Evolutionary conservation across 2,888 invertebrate genomes (phyloP).

Genomic region (Mamestra brassicae): DNA sequence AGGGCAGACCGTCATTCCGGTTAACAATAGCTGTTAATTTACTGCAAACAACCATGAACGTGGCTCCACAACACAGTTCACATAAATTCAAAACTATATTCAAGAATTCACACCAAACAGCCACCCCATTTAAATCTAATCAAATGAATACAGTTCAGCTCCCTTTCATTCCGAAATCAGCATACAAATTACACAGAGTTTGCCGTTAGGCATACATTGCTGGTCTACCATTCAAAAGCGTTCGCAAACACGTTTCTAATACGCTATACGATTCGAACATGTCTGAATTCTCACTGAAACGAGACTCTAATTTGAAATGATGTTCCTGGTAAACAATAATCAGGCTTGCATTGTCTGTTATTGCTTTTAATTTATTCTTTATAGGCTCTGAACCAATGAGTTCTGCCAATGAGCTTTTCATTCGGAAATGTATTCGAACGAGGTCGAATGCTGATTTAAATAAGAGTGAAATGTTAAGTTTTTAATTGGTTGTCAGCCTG

Average conservation of each 20-base stretch:
- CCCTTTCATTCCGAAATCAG: slow-evolving; percentile 45
- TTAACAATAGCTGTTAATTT: slow-evolving; percentile 25
- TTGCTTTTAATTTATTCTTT: slow-evolving; percentile 46
- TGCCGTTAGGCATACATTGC: slow-evolving; percentile 44
- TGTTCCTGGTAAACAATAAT: slow-evolving; percentile 57
- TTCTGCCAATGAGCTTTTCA: slow-evolving; percentile 43
- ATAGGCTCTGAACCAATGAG: slow-evolving; percentile 26
- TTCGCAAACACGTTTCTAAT: slow-evolving; percentile 33
- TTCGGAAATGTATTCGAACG: slow-evolving; percentile 44
- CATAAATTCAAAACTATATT: slow-evolving; percentile 30
- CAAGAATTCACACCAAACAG: slow-evolving; percentile 34
- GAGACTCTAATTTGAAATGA: slow-evolving; percentile 53
- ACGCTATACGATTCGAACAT: slow-evolving; percentile 37
- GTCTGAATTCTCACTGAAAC: slow-evolving; percentile 25
- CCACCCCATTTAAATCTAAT: slow-evolving; percentile 37
- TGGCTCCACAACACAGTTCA: slow-evolving; percentile 11
- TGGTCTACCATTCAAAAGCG: slow-evolving; percentile 9
- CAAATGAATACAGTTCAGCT: slow-evolving; percentile 25
- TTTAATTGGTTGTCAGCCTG: slow-evolving; percentile 54
- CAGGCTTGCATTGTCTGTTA: slow-evolving; percentile 43
- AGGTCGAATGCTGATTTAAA: slow-evolving; percentile 44
- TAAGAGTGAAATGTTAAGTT: slow-evolving; percentile 38
- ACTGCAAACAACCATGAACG: not conserved
- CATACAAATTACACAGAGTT: slow-evolving; percentile 47
- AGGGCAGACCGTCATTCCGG: not conserved